Evolutionary conservation across 2,888 invertebrate genomes (phyloP).

Genomic region (Galeruca laticollis): DNA sequence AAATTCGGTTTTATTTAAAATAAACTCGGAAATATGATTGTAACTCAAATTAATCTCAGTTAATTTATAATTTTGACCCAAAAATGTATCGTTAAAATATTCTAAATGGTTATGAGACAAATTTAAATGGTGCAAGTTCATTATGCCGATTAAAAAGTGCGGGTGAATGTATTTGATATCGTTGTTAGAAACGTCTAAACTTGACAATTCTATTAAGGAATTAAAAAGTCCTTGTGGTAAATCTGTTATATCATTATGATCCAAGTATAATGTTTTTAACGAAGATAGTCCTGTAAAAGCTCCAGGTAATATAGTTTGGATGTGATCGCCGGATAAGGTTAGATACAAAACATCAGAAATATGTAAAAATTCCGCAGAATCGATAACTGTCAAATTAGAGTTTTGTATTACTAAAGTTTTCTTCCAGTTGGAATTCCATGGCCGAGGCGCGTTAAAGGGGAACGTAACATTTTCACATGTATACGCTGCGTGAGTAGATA

Average conservation of each 20-base stretch:
- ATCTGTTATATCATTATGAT: constrained; percentile 28
- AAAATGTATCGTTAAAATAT: constrained; percentile 5
- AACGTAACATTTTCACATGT: neutral
- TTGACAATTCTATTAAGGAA: constrained; percentile 4
- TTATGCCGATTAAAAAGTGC: constrained; percentile 6
- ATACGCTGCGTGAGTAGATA: neutral
- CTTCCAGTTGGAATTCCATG: neutral
- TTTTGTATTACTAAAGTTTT: neutral
- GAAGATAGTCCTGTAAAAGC: constrained; percentile 15
- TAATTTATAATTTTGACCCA: constrained; percentile 2
- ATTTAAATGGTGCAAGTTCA: constrained; percentile 8
- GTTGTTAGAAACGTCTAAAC: constrained; percentile 29
- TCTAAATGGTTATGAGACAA: constrained; percentile 17
- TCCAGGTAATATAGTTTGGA: constrained; percentile 15
- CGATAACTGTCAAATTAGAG: neutral
- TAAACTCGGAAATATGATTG: constrained; percentile 3
- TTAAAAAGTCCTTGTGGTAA: constrained; percentile 25
- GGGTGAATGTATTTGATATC: constrained; percentile 10
- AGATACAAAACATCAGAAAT: neutral
- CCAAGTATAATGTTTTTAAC: constrained; percentile 18
- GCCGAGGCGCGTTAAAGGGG: neutral
- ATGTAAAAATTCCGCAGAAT: neutral
- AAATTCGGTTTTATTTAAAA: neutral
- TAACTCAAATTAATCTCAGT: neutral
- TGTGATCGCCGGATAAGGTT: constrained; percentile 4